phyloP scores from a whole-genome alignment of 2,888 invertebrate species.

The Leptopterna dolabrata region DNA sequence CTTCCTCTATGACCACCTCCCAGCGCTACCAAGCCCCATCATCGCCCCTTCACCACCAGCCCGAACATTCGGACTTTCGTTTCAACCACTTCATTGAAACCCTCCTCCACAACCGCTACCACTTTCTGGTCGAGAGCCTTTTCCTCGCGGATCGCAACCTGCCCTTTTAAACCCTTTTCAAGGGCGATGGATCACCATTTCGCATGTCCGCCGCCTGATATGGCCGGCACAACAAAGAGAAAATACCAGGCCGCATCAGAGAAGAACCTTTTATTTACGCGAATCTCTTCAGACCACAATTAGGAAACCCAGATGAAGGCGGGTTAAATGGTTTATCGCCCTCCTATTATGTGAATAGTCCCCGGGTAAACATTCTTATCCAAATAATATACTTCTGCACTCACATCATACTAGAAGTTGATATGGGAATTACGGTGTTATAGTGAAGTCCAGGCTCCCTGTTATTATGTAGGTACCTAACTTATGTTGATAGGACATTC shows the following conservation, averaged over 20 bases:
- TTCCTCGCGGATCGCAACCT: neutral
- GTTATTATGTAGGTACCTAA: too few species aligned
- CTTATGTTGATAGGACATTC: too few species aligned
- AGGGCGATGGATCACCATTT: neutral
- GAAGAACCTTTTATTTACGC: neutral
- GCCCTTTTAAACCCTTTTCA: neutral
- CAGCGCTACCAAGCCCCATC: neutral
- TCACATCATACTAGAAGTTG: too few species aligned
- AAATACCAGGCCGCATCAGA: neutral
- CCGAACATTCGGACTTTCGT: neutral
- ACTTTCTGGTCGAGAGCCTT: neutral
- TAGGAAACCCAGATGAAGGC: neutral
- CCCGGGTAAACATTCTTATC: too few species aligned
- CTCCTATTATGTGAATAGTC: neutral
- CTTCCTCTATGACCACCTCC: neutral
- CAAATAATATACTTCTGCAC: too few species aligned
- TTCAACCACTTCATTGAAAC: slow-evolving; percentile 1
- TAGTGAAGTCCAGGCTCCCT: neutral
- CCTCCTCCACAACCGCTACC: neutral
- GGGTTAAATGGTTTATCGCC: neutral
- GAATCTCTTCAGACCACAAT: neutral
- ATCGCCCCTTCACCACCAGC: neutral
- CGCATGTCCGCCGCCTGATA: neutral
- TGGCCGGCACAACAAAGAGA: neutral
- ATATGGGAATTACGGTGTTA: neutral